Percentiles rank a stretch among this genome's conserved stretches.
Conservation (phyloP, 2,113 vertebrate genomes). For the Calypte anna region DNA sequence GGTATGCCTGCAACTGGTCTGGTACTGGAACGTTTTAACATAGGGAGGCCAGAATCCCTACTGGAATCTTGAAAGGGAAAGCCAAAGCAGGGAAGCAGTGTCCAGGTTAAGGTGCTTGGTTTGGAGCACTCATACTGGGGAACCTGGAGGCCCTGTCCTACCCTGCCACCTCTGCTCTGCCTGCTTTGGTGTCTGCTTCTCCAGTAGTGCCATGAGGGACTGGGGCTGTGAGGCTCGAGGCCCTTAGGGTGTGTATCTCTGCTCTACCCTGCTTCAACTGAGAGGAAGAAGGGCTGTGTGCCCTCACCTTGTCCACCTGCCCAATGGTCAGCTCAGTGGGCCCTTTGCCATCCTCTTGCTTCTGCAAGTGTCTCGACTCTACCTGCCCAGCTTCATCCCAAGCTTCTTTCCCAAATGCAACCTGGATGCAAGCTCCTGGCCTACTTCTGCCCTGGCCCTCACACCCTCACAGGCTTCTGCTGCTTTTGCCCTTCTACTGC, state of each 20-base stretch:
- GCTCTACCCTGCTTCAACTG: not conserved
- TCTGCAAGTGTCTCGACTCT: not conserved
- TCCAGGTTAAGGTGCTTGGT: not conserved
- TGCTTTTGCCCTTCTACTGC: not conserved
- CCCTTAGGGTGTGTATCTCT: not conserved
- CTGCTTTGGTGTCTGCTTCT: not conserved
- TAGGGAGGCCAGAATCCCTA: not conserved
- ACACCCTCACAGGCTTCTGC: not conserved
- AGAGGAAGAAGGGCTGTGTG: not conserved
- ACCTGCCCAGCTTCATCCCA: not conserved
- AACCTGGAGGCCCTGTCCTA: not conserved
- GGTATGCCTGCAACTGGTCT: not conserved
- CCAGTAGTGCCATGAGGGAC: not conserved
- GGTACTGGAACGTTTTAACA: not conserved
- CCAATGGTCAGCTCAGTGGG: not conserved
- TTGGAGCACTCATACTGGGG: not conserved
- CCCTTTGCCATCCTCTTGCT: not conserved
- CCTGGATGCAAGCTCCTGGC: not conserved
- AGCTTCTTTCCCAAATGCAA: not conserved
- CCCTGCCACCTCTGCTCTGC: not conserved
- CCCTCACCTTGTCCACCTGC: not conserved
- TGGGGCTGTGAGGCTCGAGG: not conserved
- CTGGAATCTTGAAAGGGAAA: not conserved
- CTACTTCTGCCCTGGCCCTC: not conserved
- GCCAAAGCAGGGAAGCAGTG: not conserved